Percentiles rank a stretch among this genome's conserved stretches.
phyloP scores from a whole-genome alignment of 2,888 invertebrate species.

The Arrhopalites spinosus region DNA sequence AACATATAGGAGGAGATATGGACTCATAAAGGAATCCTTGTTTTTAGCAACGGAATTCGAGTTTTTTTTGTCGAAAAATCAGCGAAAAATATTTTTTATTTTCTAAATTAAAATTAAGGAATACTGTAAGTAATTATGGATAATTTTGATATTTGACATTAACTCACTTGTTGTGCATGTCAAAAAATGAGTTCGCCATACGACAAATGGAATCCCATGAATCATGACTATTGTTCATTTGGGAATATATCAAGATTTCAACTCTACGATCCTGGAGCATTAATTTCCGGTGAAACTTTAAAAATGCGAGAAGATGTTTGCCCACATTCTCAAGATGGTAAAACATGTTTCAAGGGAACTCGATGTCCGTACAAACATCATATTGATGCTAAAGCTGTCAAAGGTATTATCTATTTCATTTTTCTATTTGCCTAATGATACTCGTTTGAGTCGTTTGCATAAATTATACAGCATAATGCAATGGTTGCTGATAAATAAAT shows the following conservation, averaged over 20 bases:
- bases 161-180: background rate
- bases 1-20: too few relatives aligned
- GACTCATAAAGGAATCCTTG: too few relatives aligned
- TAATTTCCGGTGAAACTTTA: background rate
- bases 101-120: too few relatives aligned
- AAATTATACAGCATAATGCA: background rate
- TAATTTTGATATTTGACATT: too few relatives aligned
- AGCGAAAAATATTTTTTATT: too few relatives aligned
- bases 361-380: constrained; percentile 13
- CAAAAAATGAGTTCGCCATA: constrained; percentile 2
- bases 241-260: constrained; percentile 12
- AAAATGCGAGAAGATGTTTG: constrained; percentile 4
- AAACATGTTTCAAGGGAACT: constrained; percentile 10
- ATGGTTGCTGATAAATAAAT: background rate
- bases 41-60: too few relatives aligned
- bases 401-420: background rate
- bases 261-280: background rate
- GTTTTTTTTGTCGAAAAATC: too few relatives aligned
- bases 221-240: background rate
- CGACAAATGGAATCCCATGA: constrained; percentile 4
- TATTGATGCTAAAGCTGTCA: background rate
- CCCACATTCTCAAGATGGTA: background rate
- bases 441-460: background rate
- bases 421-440: background rate
- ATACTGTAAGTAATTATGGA: too few relatives aligned